Conservation (phyloP, 2,888 invertebrate genomes). For the Catotricha subobsoleta region DNA sequence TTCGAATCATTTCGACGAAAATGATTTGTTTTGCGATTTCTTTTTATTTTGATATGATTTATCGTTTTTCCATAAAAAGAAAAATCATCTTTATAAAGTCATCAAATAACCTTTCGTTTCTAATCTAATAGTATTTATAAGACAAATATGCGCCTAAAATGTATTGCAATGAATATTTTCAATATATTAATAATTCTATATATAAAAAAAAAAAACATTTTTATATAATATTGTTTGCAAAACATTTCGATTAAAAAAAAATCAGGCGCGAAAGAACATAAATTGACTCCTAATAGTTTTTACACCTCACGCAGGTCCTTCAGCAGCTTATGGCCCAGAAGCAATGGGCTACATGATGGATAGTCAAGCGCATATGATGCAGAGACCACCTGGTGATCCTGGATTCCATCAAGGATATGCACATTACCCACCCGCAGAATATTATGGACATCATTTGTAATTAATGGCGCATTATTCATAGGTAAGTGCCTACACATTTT, state of each 20-base stretch:
- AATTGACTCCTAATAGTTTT: constrained; percentile 41
- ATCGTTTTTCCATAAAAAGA: too few species aligned
- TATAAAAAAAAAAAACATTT: too few species aligned
- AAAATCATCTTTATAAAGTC: too few species aligned
- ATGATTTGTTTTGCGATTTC: too few species aligned
- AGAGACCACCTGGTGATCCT: constrained; percentile 82
- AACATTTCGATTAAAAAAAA: too few species aligned
- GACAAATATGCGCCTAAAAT: too few species aligned
- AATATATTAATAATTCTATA: too few species aligned
- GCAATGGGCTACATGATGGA: constrained; percentile 98
- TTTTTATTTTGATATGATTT: too few species aligned
- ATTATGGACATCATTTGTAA: constrained; percentile 78
- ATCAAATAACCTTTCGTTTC: too few species aligned
- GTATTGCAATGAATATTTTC: too few species aligned
- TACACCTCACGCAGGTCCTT: constrained; percentile 84
- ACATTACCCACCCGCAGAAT: constrained; percentile 78
- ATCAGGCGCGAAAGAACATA: constrained; percentile 11
- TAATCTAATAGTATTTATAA: too few species aligned
- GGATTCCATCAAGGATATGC: constrained; percentile 86
- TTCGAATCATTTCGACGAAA: too few species aligned
- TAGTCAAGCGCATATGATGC: constrained; percentile 89
- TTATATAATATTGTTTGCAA: neutral
- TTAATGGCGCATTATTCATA: constrained; percentile 16
- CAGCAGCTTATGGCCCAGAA: constrained; percentile 91
- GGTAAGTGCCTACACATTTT: neutral